These are phyloP conservation scores for rabbit (Oryctolagus cuniculus) DNA, from an alignment of 2,113 vertebrate genomes.

Conservation along the genomic window mOryCun1.1 NC_091432.1:19154501-19155000, in stretches of 20 bases:
- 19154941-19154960: slow-evolving; percentile 95
- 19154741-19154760: not conserved
- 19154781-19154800: not conserved
- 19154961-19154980: slow-evolving; percentile 95
- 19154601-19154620: slow-evolving; percentile 93
- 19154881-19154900: slow-evolving; percentile 69
- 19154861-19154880: not conserved
- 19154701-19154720: not conserved
- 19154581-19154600: slow-evolving; percentile 91
- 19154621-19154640: slow-evolving; percentile 84
- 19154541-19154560: slow-evolving; percentile 81
- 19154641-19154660: not conserved
- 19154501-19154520: slow-evolving; percentile 90
- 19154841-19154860: slow-evolving; percentile 16
- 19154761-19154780: not conserved
- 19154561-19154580: slow-evolving; percentile 93
- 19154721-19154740: slow-evolving; percentile 8
- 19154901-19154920: slow-evolving; percentile 92
- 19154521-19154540: slow-evolving; percentile 93
- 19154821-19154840: not conserved
- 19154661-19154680: not conserved
- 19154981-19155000: slow-evolving; percentile 98
- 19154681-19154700: not conserved
- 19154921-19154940: slow-evolving; percentile 95
- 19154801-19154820: not conserved